Percentiles rank a stretch among this genome's conserved stretches.
phyloP scores from a whole-genome alignment of 2,113 vertebrate species.

The Galemys pyrenaicus region DNA sequence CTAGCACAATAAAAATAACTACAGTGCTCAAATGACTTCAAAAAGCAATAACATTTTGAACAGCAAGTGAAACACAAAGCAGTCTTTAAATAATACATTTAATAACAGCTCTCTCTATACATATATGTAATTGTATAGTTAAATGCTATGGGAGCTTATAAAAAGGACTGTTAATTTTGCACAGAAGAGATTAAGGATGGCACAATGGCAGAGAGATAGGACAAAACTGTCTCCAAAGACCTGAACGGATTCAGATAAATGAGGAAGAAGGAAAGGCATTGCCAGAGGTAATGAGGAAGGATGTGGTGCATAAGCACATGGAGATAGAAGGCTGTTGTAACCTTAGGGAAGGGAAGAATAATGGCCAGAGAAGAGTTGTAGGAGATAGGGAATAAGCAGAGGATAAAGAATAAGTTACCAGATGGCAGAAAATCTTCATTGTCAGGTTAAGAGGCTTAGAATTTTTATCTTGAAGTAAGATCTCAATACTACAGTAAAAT shows the following conservation, averaged over 20 bases:
- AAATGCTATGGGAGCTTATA: neutral
- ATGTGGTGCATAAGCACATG: too few species aligned
- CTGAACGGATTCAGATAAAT: neutral
- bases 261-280: neutral
- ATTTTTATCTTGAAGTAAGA: neutral
- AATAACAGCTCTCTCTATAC: neutral
- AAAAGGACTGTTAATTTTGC: neutral
- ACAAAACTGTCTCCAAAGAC: neutral
- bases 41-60: neutral
- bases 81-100: neutral
- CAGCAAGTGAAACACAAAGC: neutral
- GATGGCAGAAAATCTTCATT: neutral
- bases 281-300: neutral
- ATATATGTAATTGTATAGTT: neutral
- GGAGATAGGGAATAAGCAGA: neutral
- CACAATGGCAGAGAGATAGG: neutral
- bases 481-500: neutral
- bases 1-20: conserved; percentile 2
- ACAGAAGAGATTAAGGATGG: neutral
- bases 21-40: neutral
- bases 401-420: neutral
- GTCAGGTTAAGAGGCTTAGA: neutral
- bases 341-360: neutral
- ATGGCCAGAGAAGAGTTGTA: neutral
- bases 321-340: neutral